Percentiles rank a stretch among this genome's conserved stretches.
These are phyloP conservation scores for Scaeva pyrastri DNA, from an alignment of 2,888 invertebrate species.

Conservation along the genomic window DNA sequence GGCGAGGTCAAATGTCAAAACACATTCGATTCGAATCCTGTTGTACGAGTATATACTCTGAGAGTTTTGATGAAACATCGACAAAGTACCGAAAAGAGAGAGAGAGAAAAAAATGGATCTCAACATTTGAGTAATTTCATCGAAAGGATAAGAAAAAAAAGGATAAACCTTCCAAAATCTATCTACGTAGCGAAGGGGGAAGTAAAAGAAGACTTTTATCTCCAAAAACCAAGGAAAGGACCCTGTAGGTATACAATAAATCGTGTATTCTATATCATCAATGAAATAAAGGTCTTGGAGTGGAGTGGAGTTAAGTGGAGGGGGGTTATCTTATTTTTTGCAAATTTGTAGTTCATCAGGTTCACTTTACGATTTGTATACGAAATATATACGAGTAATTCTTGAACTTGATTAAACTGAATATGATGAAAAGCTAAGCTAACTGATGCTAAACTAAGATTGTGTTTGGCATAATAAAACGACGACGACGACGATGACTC, in stretches of 20 bases:
- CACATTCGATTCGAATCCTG: conserved; percentile 24
- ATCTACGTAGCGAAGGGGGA: no score
- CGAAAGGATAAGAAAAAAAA: conserved; percentile 2
- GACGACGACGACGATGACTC: no score
- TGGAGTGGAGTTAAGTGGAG: neutral
- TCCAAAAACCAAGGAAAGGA: neutral
- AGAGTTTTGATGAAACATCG: conserved; percentile 34
- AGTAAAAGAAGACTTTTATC: conserved; percentile 14
- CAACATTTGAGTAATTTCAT: conserved; percentile 22
- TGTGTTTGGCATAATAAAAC: conserved; percentile 19
- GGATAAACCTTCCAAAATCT: no score
- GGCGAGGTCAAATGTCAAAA: conserved; percentile 65
- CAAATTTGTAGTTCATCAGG: conserved; percentile 54
- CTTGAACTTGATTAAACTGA: conserved; percentile 47
- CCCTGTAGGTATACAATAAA: no score
- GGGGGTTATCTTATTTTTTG: conserved; percentile 30
- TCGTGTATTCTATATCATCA: no score
- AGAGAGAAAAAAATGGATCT: neutral
- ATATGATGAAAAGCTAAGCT: conserved; percentile 11
- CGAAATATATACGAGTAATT: neutral
- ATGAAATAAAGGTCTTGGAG: no score
- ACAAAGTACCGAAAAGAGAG: conserved; percentile 10
- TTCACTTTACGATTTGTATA: conserved; percentile 47
- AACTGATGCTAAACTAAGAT: conserved; percentile 9
- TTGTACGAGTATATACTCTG: conserved; percentile 24